Base-by-base conservation (phyloP, 2,797 vertebrate species). In the Pachyuromys duprasi region DNA sequence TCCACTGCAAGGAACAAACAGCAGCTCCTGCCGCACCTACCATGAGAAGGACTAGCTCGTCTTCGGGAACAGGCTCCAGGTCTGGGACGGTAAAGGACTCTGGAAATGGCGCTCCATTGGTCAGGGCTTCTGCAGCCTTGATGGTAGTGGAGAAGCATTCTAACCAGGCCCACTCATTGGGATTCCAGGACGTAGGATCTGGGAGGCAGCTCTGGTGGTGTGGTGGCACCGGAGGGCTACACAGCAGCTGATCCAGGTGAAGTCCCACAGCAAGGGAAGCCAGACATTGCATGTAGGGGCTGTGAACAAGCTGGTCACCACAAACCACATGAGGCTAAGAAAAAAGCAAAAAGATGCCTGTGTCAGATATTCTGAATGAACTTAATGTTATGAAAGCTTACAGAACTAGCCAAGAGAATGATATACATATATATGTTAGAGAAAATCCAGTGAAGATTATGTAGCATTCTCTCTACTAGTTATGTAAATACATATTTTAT, bases 231-330 rank as follows among this genome's bases (percentile, higher is more conserved):
- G 99, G 99, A 0, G 99, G 98, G 42, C 97, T 99, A 96, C 99
- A 99, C 88, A 99, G 98, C 49, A 99, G 99, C 95, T 98, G 98
- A 86, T 99, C 99, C 93, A 99, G 98, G 95, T 99, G 99, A 72
- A 99, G 99, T 3, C 99, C 99, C 88, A 99, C 99, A 0, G 99
- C 99, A n/a, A 99, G 98, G 0, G 99, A 99, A 39, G 99, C 99
- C 39, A 99, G 98, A 97, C 99, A 99, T 97, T 99, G 99, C 99
- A 99, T 99, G 82, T 99, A 99, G 14, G 99, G 99, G 94, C 99
- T 99, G 94, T 99, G 99, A 89, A 99, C 99, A 1, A 99, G 99
- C 98, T 99, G 99, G 98, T 99, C 99, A 0, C 99, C 99, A 88
- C 99, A 99, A 3, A 99, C 99, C 2, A 99, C 99, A 0, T 99